These are phyloP conservation scores for Spinibarbus caldwelli DNA, from an alignment of 2,797 vertebrate species.

Conservation along the genomic window DNA sequence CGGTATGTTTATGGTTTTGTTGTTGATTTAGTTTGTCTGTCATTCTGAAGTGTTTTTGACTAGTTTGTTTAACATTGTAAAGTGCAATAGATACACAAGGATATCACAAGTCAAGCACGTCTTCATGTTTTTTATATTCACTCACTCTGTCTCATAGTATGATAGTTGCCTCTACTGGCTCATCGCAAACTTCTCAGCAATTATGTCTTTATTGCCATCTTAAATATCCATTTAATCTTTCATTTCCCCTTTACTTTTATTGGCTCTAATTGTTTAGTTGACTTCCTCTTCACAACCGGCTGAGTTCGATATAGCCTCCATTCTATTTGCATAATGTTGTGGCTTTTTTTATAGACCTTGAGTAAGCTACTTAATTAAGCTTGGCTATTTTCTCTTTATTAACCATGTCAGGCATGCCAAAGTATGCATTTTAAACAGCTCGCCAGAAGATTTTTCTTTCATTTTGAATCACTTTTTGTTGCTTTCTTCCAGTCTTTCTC, in stretches of 20 bases:
- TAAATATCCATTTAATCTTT: conserved; percentile 51
- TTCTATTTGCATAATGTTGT: conserved; percentile 56
- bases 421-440: conserved; percentile 6
- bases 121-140: conserved; percentile 18
- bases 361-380: conserved; percentile 58
- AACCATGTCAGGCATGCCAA: background rate
- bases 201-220: conserved; percentile 53
- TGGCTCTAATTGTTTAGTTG: conserved; percentile 38
- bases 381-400: conserved; percentile 41
- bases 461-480: background rate
- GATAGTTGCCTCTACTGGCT: conserved; percentile 9
- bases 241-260: conserved; percentile 49
- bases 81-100: background rate
- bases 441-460: background rate
- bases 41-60: background rate
- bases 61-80: background rate
- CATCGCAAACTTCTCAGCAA: conserved; percentile 39
- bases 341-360: conserved; percentile 57
- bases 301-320: conserved; percentile 46
- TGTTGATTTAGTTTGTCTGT: background rate
- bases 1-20: background rate
- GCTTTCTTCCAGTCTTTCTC: too few relatives aligned
- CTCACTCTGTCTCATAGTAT: background rate
- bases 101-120: background rate
- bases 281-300: conserved; percentile 31